Evolutionary conservation across 2,797 vertebrate genomes (phyloP).

Genomic region (Anguilla megastoma): DNA sequence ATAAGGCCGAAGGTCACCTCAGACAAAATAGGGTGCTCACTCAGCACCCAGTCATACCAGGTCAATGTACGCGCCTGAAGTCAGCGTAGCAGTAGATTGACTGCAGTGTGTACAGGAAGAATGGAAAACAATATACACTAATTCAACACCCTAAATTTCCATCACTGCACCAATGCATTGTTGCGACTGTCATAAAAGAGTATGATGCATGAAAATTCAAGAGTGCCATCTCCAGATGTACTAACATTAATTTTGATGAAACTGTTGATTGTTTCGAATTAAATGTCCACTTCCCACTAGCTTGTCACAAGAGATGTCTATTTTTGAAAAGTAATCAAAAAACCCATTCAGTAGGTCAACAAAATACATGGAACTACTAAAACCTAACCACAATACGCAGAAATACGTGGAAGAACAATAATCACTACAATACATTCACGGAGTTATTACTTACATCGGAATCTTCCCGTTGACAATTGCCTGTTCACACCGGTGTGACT

Average conservation of each 20-base stretch:
- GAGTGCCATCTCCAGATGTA: neutral
- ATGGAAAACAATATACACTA: neutral
- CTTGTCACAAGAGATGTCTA: neutral
- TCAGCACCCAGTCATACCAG: neutral
- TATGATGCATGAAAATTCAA: neutral
- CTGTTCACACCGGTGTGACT: neutral
- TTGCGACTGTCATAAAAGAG: neutral
- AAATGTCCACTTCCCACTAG: neutral
- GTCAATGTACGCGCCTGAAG: neutral
- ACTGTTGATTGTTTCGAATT: neutral
- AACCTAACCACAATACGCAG: neutral
- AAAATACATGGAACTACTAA: neutral
- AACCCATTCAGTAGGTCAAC: neutral
- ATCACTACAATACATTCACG: neutral
- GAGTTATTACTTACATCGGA: neutral
- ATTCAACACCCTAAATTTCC: neutral
- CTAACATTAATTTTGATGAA: neutral
- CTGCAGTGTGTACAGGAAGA: neutral
- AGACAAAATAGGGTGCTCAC: constrained; percentile 21
- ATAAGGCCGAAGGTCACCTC: constrained; percentile 5
- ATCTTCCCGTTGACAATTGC: neutral
- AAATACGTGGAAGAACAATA: neutral
- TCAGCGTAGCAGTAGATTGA: neutral
- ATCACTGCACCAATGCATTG: neutral
- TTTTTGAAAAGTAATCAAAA: neutral